Evolutionary conservation across 2,113 vertebrate species (phyloP), one percentile per base, ranked within the genome.

Genomic region (human (Homo sapiens)): DNA sequence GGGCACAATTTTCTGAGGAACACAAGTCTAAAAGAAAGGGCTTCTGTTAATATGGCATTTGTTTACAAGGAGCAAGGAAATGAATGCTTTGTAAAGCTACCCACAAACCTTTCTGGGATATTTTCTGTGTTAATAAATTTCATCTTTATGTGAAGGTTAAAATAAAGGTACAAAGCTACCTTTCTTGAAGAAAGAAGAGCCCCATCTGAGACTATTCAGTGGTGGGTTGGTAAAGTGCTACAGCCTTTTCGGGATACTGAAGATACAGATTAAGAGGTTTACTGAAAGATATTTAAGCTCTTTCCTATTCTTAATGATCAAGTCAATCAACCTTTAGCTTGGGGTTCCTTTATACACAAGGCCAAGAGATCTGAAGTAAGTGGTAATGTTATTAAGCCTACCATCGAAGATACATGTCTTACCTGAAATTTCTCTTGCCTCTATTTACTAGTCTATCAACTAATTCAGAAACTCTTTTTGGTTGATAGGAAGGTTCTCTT

Each of bases 1-100:
- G 32, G 38, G 1, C n/a, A 94, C 25, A 84, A 40, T 91, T 73
- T 94, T 94, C 78, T 90, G 20, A 96, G 78, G 59, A 92, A 87
- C 9, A n/a, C 1, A 35, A 55, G 23, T 94, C 13, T 90, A 57
- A 85, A 85, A 48, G 35, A 92, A 94, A 82, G 3, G 6, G 4
- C 6, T 88, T 91, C 25, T 89, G n/a, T 88, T 75, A 90, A 43
- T 10, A 50, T 13, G 14, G 6, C 35, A 3, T 59, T 76, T 89
- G 88, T 89, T 87, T 94, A 79, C 4, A 90, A 90, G 25, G 17
- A 70, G 2, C 12, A 64, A 93, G 55, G 30, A 88, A 68, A 91
- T 68, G 30, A 83, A 66, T 75, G 17, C 32, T 85, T 92, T 68
- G 22, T 90, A 90, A 57, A 6, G 43, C 32, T 89, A 95, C 27